phyloP scores from a whole-genome alignment of 2,888 invertebrate species.

The Scelioninae gen. 1 region DNA sequence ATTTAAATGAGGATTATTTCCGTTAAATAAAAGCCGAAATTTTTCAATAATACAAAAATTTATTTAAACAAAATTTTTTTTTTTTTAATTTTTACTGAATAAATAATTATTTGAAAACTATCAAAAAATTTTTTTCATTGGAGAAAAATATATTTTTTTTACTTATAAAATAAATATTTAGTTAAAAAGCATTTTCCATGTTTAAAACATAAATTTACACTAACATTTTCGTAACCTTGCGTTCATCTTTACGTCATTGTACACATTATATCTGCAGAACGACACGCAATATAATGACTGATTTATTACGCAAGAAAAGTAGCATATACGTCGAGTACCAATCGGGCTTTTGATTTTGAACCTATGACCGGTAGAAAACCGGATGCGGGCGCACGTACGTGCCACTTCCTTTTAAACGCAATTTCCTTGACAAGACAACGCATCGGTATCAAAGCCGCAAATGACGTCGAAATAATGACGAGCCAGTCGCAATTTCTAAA shows the following conservation, averaged over 20 bases:
- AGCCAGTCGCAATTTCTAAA: slow-evolving; percentile 42
- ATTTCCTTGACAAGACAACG: slow-evolving; percentile 53
- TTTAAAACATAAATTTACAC: not conserved
- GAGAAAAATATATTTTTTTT: too few species aligned
- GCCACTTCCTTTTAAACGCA: slow-evolving; percentile 66
- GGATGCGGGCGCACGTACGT: slow-evolving; percentile 74
- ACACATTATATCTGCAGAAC: slow-evolving; percentile 13
- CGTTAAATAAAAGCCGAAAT: too few species aligned
- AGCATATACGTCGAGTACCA: slow-evolving; percentile 25
- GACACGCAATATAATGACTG: slow-evolving; percentile 45
- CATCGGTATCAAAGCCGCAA: slow-evolving; percentile 61
- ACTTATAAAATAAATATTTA: too few species aligned
- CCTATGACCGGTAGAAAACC: slow-evolving; percentile 70
- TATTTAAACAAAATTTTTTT: too few species aligned
- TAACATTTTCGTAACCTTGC: slow-evolving; percentile 8
- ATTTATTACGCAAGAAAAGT: slow-evolving; percentile 66
- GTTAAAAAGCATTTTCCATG: too few species aligned
- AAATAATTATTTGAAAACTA: too few species aligned
- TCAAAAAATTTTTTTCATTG: too few species aligned
- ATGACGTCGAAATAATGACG: slow-evolving; percentile 59
- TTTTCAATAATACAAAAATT: not conserved
- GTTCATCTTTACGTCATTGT: slow-evolving; percentile 43
- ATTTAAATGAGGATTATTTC: too few species aligned
- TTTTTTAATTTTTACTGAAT: too few species aligned
- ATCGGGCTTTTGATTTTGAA: slow-evolving; percentile 65